Evolutionary conservation across 2,888 invertebrate genomes (phyloP), one percentile per base, ranked within the genome.

Genomic region (Noctua pronuba): DNA sequence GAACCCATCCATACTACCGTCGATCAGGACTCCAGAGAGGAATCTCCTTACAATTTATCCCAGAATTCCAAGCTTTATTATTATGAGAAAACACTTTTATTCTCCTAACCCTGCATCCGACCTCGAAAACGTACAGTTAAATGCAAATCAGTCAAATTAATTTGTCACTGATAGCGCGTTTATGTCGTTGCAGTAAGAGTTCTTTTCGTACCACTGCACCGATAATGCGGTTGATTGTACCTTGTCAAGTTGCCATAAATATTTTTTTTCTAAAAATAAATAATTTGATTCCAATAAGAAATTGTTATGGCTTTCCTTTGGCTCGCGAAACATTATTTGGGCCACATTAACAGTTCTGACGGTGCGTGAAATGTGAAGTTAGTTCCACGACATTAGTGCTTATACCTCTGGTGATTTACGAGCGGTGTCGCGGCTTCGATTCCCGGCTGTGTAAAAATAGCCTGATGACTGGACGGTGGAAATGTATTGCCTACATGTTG

Each of bases 351-450:
- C 91, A 86, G 82, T 87, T 81, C 83, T 88, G 89, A 82, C 87
- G 92, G 91, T 85, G 90, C 95, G 94, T 95, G 95, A 95, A 95
- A 95, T 95, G 91, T 82, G 78, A 86, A 89, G 94, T 95, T 93
- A 93, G 89, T 89, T 88, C 90, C 89, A 89, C 90, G 91, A 93
- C 92, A 93, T 95, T 94, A 94, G 92, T 92, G 90, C 85, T 88
- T 88, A 86, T 84, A 86, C 74, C 85, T 82, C 77, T 82, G 73
- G 86, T 94, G 94, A 95, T 95, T 95, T 95, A 95, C 89, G 91
- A 90, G 82, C 87, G 82, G 83, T 81, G 84, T 86, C 82, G 86
- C 85, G 86, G 75, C 88, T 91, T 92, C 91, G 90, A 89, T 88
- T 91, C 91, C 84, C 78, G 77, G 71, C 77, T 74, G 72, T 78